These are phyloP conservation scores for Caenorhabditis virilis DNA, from an alignment of 2,888 invertebrate species.

Conservation along the genomic window DNA sequence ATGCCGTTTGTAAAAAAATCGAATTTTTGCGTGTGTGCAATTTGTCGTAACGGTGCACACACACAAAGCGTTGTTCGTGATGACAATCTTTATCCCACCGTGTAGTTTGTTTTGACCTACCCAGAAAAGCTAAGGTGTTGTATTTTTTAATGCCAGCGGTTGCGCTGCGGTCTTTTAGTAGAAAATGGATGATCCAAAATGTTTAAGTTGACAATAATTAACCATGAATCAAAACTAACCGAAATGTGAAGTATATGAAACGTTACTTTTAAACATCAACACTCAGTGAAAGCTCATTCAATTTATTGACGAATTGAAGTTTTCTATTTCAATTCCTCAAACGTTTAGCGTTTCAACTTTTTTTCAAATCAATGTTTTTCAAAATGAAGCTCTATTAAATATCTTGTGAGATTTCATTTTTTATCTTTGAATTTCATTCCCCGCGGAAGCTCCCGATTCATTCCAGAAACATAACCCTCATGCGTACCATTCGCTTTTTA, in stretches of 20 bases:
- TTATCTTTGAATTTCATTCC: neutral
- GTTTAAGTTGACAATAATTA: neutral
- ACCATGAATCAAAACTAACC: neutral
- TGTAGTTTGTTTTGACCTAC: neutral
- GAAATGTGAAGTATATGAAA: neutral
- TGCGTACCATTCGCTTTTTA: neutral
- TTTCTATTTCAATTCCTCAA: neutral
- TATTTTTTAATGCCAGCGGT: too few relatives aligned
- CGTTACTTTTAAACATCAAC: neutral
- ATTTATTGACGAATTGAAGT: slow-evolving; percentile 1
- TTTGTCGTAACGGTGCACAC: too few relatives aligned
- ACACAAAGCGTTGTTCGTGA: too few relatives aligned
- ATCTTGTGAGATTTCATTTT: neutral
- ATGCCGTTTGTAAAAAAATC: too few relatives aligned
- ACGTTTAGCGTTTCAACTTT: neutral
- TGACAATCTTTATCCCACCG: neutral
- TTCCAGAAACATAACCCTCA: neutral
- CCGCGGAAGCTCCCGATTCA: neutral
- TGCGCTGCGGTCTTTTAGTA: neutral
- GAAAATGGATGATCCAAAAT: neutral
- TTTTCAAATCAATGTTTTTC: neutral
- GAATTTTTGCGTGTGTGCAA: too few relatives aligned
- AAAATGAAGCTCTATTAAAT: neutral
- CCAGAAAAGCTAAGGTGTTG: too few relatives aligned
- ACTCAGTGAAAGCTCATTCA: too few relatives aligned